A percentile compares a stretch with the other conserved stretches of the same genome.
phyloP scores from a whole-genome alignment of 2,797 vertebrate species.

The Chaunax sp. region DNA sequence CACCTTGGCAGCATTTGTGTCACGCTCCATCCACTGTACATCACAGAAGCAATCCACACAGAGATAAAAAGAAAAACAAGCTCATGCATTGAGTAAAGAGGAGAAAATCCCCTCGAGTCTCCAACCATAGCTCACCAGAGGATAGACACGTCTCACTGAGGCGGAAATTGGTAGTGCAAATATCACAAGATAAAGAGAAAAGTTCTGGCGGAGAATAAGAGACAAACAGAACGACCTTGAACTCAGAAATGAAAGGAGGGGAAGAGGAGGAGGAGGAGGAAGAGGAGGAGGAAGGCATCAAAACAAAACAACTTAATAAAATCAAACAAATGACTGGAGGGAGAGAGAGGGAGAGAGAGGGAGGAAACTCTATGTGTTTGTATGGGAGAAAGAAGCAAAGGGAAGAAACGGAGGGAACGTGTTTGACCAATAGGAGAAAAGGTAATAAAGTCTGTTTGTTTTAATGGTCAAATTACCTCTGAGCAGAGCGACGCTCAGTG shows the following conservation, averaged over 20 bases:
- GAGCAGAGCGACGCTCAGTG: too few relatives aligned
- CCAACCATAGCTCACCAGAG: slow-evolving; percentile 6
- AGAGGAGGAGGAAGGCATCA: slow-evolving; percentile 16
- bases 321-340: slow-evolving; percentile 19
- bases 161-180: slow-evolving; percentile 25
- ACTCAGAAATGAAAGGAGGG: slow-evolving; percentile 22
- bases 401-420: neutral
- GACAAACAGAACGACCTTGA: slow-evolving; percentile 46
- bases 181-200: slow-evolving; percentile 37
- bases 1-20: neutral
- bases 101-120: slow-evolving; percentile 32
- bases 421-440: too few relatives aligned
- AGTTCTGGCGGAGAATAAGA: slow-evolving; percentile 7
- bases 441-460: too few relatives aligned
- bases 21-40: slow-evolving; percentile 9
- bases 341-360: neutral
- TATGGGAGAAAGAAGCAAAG: neutral
- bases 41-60: slow-evolving; percentile 11
- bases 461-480: too few relatives aligned
- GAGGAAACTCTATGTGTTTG: too few relatives aligned
- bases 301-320: slow-evolving; percentile 57
- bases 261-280: neutral
- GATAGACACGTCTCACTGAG: slow-evolving; percentile 21
- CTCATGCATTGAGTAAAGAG: slow-evolving; percentile 27
- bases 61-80: slow-evolving; percentile 32